A percentile compares a stretch with the other conserved stretches of the same genome.
Conservation (phyloP, 1,140 invertebrate species). For the Geopemphigus sp. region DNA sequence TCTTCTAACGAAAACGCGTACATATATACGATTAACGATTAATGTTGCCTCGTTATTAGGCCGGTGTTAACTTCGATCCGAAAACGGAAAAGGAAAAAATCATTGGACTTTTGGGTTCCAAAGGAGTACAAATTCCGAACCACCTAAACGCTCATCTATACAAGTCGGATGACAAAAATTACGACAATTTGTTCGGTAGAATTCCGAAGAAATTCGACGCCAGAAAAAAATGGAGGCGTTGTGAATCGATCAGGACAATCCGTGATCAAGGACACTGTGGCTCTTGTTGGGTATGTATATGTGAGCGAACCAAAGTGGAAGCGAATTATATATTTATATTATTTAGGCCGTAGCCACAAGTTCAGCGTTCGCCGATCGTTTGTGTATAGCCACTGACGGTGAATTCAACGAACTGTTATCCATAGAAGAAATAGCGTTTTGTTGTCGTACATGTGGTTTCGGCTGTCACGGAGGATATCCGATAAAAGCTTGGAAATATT, state of each 20-base stretch:
- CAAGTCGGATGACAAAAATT: neutral
- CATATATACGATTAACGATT: too few species aligned
- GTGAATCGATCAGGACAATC: slow-evolving; percentile 73
- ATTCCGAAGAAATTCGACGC: slow-evolving; percentile 78
- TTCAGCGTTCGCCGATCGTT: slow-evolving; percentile 66
- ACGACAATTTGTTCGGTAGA: neutral
- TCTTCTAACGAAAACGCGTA: too few species aligned
- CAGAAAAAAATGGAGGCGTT: slow-evolving; percentile 75
- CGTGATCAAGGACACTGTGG: slow-evolving; percentile 73
- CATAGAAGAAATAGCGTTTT: slow-evolving; percentile 62
- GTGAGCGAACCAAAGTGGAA: too few species aligned
- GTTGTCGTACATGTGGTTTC: slow-evolving; percentile 32
- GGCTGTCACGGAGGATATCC: slow-evolving; percentile 49
- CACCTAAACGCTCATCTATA: neutral
- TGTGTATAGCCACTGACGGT: slow-evolving; percentile 65
- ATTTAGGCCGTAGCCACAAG: slow-evolving; percentile 54
- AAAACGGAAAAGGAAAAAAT: neutral
- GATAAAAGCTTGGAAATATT: slow-evolving; percentile 31
- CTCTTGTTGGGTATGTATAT: slow-evolving; percentile 55
- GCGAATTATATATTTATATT: too few species aligned
- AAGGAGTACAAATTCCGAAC: neutral
- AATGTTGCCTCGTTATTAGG: neutral
- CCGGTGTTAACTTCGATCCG: slow-evolving; percentile 9
- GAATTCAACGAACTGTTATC: slow-evolving; percentile 61
- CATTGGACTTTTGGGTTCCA: neutral